A percentile compares a stretch with the other conserved stretches of the same genome.
Evolutionary conservation across 2,113 vertebrate genomes (phyloP).

Genomic region (Oncorhynchus gorbuscha): DNA sequence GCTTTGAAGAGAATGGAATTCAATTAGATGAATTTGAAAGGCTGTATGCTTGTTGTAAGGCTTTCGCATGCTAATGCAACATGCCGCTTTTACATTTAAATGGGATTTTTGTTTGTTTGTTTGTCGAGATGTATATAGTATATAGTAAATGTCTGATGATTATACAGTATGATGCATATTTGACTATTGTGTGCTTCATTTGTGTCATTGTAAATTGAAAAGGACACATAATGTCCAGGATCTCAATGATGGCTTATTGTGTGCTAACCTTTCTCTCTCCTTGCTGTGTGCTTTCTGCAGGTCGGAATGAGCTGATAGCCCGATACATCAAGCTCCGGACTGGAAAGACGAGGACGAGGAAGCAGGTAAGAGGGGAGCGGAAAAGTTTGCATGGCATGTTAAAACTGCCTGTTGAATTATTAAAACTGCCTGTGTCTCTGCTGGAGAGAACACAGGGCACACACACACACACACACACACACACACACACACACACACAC

Average conservation of each 20-base stretch:
- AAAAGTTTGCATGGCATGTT: slow-evolving; percentile 66
- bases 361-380: slow-evolving; percentile 83
- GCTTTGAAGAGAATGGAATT: slow-evolving; percentile 74
- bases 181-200: no score
- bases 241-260: background rate
- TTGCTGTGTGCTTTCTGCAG: slow-evolving; percentile 57
- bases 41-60: slow-evolving; percentile 45
- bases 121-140: slow-evolving; percentile 20
- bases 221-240: background rate
- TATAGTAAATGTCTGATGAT: background rate
- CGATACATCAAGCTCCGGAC: slow-evolving; percentile 99
- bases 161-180: no score
- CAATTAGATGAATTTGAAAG: slow-evolving; percentile 75
- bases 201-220: background rate
- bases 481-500: no score
- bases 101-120: slow-evolving; percentile 48
- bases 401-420: slow-evolving; percentile 30
- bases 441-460: slow-evolving; percentile 1
- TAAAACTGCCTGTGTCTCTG: slow-evolving; percentile 68
- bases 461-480: background rate
- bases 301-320: slow-evolving; percentile 98
- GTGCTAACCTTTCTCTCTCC: background rate
- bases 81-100: slow-evolving; percentile 53
- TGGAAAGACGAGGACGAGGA: slow-evolving; percentile 97
- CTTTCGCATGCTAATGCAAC: slow-evolving; percentile 68